A percentile compares a stretch with the other conserved stretches of the same genome.
These are phyloP conservation scores for Picus viridis DNA, from an alignment of 2,797 vertebrate genomes.

Conservation along the genomic window DNA sequence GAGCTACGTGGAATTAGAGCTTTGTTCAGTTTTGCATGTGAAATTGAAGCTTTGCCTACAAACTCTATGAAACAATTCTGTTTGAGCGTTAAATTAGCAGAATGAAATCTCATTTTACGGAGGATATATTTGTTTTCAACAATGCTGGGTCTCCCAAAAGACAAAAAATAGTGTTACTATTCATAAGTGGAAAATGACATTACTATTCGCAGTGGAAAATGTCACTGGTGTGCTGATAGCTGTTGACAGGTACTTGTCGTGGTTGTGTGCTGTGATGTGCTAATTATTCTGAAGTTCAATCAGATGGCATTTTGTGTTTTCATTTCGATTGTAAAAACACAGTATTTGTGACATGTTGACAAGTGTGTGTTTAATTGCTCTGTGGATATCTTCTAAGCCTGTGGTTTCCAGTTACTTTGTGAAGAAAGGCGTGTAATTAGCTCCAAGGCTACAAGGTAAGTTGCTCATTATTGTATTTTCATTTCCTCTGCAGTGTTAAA, in stretches of 20 bases:
- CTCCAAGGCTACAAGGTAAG: neutral
- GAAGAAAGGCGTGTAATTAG: neutral
- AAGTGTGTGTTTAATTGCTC: constrained; percentile 52
- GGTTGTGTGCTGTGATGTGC: constrained; percentile 45
- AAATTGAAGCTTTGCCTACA: neutral
- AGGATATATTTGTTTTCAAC: constrained; percentile 14
- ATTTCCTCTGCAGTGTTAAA: neutral
- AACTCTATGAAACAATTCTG: neutral
- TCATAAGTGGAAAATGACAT: constrained; percentile 6
- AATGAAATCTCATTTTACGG: neutral
- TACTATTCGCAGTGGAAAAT: constrained; percentile 48
- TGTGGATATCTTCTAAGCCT: neutral
- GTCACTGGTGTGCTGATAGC: constrained; percentile 42
- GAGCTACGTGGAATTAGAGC: neutral
- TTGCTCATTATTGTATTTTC: constrained; percentile 13
- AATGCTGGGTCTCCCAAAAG: neutral
- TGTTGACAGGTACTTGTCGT: constrained; percentile 57
- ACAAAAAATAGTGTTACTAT: neutral
- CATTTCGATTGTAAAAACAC: constrained; percentile 39
- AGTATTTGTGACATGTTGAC: constrained; percentile 51
- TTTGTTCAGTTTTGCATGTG: neutral
- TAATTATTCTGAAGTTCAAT: constrained; percentile 69
- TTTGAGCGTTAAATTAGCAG: neutral
- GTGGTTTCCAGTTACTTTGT: neutral
- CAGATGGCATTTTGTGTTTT: constrained; percentile 63